A percentile compares a stretch with the other conserved stretches of the same genome.
Evolutionary conservation across 2,888 invertebrate species (phyloP).

Genomic region (Spilosoma lubricipeda): DNA sequence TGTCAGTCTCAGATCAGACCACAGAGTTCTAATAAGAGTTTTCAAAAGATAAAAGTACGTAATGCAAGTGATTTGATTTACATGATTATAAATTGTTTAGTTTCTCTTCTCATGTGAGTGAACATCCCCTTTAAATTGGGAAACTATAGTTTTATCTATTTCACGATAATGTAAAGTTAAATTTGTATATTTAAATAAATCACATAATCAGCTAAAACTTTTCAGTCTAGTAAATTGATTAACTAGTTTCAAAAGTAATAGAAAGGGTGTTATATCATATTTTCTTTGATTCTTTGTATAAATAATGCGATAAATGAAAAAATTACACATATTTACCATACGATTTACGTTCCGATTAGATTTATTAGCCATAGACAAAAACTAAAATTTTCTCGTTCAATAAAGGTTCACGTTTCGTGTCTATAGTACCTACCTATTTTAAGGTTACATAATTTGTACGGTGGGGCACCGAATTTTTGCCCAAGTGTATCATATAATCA

Average conservation of each 20-base stretch:
- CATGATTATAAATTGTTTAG: neutral
- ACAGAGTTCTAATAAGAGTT: neutral
- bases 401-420: conserved; percentile 38
- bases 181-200: too few species aligned
- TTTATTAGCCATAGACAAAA: conserved; percentile 31
- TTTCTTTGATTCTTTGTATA: neutral
- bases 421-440: conserved; percentile 53
- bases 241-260: neutral
- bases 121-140: neutral
- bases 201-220: too few species aligned
- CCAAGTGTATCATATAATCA: conserved; percentile 62
- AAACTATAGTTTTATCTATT: neutral
- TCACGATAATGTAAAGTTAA: neutral
- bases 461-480: conserved; percentile 61
- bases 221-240: neutral
- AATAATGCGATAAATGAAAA: neutral
- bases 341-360: neutral
- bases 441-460: conserved; percentile 81
- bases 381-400: conserved; percentile 30
- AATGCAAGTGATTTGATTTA: too few species aligned
- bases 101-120: neutral
- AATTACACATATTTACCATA: neutral
- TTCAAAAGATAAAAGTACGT: too few species aligned
- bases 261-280: neutral
- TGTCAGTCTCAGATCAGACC: neutral